These are phyloP conservation scores for Drosophila birchii DNA, from an alignment of 2,888 invertebrate species.

Conservation along the genomic window DNA sequence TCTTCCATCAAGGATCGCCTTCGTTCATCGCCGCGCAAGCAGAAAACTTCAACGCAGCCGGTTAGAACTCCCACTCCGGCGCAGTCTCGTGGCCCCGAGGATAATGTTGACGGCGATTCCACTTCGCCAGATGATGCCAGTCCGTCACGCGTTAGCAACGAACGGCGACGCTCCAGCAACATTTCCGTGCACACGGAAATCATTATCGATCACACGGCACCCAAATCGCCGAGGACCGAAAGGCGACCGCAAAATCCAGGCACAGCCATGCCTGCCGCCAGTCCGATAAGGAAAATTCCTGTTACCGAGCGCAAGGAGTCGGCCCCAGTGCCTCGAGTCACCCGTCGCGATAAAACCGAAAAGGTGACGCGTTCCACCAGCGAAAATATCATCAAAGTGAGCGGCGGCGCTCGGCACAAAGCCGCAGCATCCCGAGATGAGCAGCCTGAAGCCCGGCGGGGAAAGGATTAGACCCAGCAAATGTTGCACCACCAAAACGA, in stretches of 20 bases:
- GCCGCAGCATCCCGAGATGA: conserved; percentile 64
- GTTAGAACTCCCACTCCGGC: conserved; percentile 31
- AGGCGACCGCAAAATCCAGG: conserved; percentile 32
- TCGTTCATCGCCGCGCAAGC: conserved; percentile 75
- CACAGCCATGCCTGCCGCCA: conserved; percentile 23
- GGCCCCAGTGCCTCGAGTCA: conserved; percentile 84
- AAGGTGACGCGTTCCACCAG: conserved; percentile 87
- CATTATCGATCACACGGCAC: conserved; percentile 79
- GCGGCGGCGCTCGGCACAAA: conserved; percentile 60
- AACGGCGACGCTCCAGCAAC: conserved; percentile 81
- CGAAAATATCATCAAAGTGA: conserved; percentile 86
- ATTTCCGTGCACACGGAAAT: conserved; percentile 82
- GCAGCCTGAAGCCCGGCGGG: conserved; percentile 59
- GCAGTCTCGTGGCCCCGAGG: conserved; percentile 38
- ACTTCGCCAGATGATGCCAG: conserved; percentile 78
- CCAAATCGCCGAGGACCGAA: conserved; percentile 63
- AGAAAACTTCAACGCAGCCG: conserved; percentile 49
- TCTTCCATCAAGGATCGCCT: conserved; percentile 76
- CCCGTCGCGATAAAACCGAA: conserved; percentile 84
- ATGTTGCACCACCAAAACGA: conserved; percentile 86
- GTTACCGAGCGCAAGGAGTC: conserved; percentile 85
- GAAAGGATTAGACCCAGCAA: conserved; percentile 82
- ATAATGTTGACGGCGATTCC: conserved; percentile 68
- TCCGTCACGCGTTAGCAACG: conserved; percentile 67
- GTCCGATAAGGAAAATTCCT: conserved; percentile 74